phyloP scores from a whole-genome alignment of 2,888 invertebrate genomes.

The Ferrisia virgata region DNA sequence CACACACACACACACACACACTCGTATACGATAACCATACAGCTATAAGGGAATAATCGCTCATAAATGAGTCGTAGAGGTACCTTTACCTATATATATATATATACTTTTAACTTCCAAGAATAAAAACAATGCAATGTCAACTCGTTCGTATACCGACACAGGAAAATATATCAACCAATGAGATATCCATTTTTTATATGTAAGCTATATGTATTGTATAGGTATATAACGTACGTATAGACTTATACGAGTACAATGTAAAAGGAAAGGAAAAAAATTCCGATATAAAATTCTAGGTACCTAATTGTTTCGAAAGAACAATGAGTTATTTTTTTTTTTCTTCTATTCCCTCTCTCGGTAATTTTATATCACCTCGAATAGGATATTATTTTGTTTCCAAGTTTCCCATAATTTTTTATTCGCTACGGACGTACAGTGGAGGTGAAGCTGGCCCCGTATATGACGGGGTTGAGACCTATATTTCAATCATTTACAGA shows the following conservation, averaged over 20 bases:
- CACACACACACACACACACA: too few relatives aligned
- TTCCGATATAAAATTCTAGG: background rate
- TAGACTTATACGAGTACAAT: background rate
- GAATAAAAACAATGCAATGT: constrained; percentile 20
- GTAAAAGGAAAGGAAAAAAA: background rate
- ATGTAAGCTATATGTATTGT: too few relatives aligned
- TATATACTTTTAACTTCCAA: too few relatives aligned
- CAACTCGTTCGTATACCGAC: background rate
- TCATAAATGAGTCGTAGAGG: too few relatives aligned
- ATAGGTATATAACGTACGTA: too few relatives aligned
- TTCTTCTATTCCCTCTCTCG: background rate
- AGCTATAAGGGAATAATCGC: too few relatives aligned
- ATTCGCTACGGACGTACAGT: background rate
- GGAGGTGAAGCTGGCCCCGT: background rate
- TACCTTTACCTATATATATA: too few relatives aligned
- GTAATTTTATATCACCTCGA: background rate
- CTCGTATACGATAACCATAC: too few relatives aligned
- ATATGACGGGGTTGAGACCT: too few relatives aligned
- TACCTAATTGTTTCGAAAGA: background rate
- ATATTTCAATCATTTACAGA: too few relatives aligned
- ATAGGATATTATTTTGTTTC: background rate
- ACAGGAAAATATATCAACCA: background rate
- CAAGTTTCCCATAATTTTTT: background rate
- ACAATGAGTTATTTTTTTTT: background rate
- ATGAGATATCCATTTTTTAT: background rate